These are phyloP conservation scores for Lamprologus lemairii DNA, from an alignment of 2,113 vertebrate species.

Conservation along the genomic window DNA sequence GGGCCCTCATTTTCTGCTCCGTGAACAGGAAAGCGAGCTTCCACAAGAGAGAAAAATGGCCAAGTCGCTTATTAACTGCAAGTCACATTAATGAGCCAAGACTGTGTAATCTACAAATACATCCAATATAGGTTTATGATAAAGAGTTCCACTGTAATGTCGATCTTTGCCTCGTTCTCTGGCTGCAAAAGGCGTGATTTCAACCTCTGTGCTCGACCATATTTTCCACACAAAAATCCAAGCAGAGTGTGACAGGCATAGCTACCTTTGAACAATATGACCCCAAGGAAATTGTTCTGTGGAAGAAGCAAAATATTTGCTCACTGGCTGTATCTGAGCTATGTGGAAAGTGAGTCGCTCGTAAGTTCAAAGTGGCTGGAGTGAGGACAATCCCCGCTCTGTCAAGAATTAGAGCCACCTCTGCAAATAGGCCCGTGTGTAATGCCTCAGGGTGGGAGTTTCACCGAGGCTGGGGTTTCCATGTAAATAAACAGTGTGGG, in stretches of 20 bases:
- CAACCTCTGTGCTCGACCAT: background rate
- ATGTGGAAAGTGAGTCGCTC: constrained; percentile 29
- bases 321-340: constrained; percentile 35
- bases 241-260: background rate
- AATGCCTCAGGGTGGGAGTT: constrained; percentile 68
- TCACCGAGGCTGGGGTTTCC: constrained; percentile 68
- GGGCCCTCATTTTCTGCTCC: constrained; percentile 57
- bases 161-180: constrained; percentile 47
- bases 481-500: constrained; percentile 78
- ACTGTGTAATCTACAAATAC: constrained; percentile 45
- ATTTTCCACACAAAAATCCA: constrained; percentile 21
- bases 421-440: constrained; percentile 75
- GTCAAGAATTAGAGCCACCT: constrained; percentile 75
- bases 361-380: constrained; percentile 41
- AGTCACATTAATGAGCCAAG: constrained; percentile 57
- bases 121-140: constrained; percentile 47
- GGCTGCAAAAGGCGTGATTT: background rate
- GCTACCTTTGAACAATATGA: constrained; percentile 8
- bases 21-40: constrained; percentile 52
- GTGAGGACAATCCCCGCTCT: constrained; percentile 64
- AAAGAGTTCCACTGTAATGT: constrained; percentile 17
- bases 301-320: constrained; percentile 27
- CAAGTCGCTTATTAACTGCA: constrained; percentile 51
- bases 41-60: constrained; percentile 37
- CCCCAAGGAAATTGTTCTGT: constrained; percentile 2